These are phyloP conservation scores for Leptopilina clavipes DNA, from an alignment of 1,140 invertebrate species.

Conservation along the genomic window DNA sequence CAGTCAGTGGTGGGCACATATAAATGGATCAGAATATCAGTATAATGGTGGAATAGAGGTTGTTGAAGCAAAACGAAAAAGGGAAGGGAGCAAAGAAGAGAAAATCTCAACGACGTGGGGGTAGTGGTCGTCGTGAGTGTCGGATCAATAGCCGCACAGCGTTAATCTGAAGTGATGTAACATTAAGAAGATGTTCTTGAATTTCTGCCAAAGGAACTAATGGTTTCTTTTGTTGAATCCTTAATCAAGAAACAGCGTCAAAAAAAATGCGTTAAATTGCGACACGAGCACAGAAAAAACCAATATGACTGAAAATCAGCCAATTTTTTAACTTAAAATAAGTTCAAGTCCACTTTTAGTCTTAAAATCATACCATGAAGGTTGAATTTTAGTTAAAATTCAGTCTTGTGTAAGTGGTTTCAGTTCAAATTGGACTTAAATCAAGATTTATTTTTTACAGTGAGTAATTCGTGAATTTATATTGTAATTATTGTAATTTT, in stretches of 20 bases:
- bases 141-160: slow-evolving; percentile 56
- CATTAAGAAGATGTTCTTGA: slow-evolving; percentile 51
- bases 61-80: not conserved
- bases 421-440: too few relatives aligned
- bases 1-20: not conserved
- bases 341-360: too few relatives aligned
- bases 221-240: not conserved
- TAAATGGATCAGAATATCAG: slow-evolving; percentile 25
- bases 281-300: too few relatives aligned
- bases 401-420: too few relatives aligned
- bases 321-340: too few relatives aligned
- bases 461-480: too few relatives aligned
- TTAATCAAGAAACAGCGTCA: not conserved
- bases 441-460: too few relatives aligned
- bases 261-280: not conserved
- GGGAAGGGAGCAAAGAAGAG: slow-evolving; percentile 19
- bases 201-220: slow-evolving; percentile 49
- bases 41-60: not conserved
- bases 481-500: too few relatives aligned
- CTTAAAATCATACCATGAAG: too few relatives aligned
- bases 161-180: slow-evolving; percentile 55
- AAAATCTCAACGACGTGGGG: slow-evolving; percentile 45
- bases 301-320: too few relatives aligned
- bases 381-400: too few relatives aligned
- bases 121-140: not conserved